These are phyloP conservation scores for Eleginops maclovinus DNA, from an alignment of 2,113 vertebrate genomes.

Conservation along the genomic window DNA sequence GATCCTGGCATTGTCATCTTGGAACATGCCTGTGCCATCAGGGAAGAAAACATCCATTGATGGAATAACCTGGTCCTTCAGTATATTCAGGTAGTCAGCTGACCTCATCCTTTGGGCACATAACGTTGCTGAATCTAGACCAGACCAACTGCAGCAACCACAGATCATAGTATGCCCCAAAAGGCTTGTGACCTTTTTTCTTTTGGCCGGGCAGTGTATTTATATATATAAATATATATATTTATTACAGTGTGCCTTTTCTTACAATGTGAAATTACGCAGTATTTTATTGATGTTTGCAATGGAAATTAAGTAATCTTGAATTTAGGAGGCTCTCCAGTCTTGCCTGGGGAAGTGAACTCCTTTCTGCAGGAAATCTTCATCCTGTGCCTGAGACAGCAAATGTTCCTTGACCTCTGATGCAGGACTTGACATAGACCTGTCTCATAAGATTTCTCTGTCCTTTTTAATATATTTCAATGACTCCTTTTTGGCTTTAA, in stretches of 20 bases:
- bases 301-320: background rate
- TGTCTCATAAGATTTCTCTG: slow-evolving; percentile 10
- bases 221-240: too few relatives aligned
- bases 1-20: too few relatives aligned
- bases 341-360: background rate
- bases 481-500: slow-evolving; percentile 9
- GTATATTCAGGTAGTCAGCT: too few relatives aligned
- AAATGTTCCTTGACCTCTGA: background rate
- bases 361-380: background rate
- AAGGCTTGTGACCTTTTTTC: too few relatives aligned
- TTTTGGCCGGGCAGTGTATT: too few relatives aligned
- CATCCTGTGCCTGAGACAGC: background rate
- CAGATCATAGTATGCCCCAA: too few relatives aligned
- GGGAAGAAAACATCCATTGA: too few relatives aligned
- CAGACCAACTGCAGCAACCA: too few relatives aligned
- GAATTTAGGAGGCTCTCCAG: background rate
- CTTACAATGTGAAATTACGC: background rate
- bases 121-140: too few relatives aligned
- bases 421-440: background rate
- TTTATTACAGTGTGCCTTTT: background rate
- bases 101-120: too few relatives aligned
- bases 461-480: slow-evolving; percentile 3
- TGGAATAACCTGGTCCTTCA: too few relatives aligned
- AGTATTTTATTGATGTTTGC: background rate
- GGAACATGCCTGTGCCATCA: too few relatives aligned